Evolutionary conservation across 2,797 vertebrate species (phyloP).

Genomic region (Rousettus madagascariensis): DNA sequence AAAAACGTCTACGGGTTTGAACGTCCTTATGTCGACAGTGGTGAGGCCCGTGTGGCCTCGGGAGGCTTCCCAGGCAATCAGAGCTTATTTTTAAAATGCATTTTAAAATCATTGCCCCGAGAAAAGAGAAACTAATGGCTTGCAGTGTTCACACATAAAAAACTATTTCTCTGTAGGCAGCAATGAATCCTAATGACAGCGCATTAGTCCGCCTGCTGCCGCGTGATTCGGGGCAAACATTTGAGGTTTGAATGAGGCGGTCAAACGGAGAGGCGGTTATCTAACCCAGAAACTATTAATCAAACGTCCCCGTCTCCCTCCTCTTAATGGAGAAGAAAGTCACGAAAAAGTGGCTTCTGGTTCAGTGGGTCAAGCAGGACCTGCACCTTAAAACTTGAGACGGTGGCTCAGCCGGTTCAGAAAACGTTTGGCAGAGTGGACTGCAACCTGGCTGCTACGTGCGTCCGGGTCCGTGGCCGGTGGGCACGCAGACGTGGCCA

Average conservation of each 20-base stretch:
- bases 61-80: background rate
- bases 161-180: background rate
- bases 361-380: background rate
- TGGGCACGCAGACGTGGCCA: accelerated
- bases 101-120: slow-evolving; percentile 37
- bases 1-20: background rate
- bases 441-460: accelerated
- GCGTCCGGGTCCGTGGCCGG: accelerated
- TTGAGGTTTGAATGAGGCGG: background rate
- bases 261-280: background rate
- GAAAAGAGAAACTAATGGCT: slow-evolving; percentile 10
- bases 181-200: background rate
- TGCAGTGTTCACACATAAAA: background rate
- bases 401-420: background rate
- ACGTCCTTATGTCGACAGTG: background rate
- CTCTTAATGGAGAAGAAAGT: background rate
- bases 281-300: background rate
- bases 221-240: background rate
- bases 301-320: background rate
- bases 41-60: background rate
- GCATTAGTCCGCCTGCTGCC: background rate
- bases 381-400: background rate
- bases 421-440: accelerated
- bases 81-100: background rate
- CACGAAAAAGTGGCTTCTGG: background rate